phyloP scores from a whole-genome alignment of 2,797 vertebrate genomes.

The Eospalax fontanierii region DNA sequence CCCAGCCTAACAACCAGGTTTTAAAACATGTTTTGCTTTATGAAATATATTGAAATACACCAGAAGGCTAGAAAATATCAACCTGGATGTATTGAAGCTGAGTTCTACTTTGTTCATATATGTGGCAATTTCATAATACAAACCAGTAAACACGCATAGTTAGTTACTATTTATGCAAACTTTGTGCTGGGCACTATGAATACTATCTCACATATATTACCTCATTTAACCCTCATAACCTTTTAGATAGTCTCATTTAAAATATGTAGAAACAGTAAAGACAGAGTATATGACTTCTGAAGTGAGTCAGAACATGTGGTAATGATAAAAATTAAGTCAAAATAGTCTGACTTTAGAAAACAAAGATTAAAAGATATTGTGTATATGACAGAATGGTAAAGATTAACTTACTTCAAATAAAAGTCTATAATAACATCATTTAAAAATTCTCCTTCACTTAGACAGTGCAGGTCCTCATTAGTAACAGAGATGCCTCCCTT shows the following conservation, averaged over 20 bases:
- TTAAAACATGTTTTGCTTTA: slow-evolving; percentile 10
- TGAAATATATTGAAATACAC: slow-evolving; percentile 51
- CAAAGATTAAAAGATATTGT: neutral
- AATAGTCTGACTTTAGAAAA: slow-evolving; percentile 53
- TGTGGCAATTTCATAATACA: slow-evolving; percentile 18
- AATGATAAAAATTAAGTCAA: slow-evolving; percentile 57
- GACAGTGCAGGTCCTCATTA: slow-evolving; percentile 99
- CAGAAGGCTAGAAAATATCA: slow-evolving; percentile 53
- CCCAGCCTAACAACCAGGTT: too few relatives aligned
- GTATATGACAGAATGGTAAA: neutral
- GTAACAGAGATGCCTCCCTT: slow-evolving; percentile 98
- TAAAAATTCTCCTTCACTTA: slow-evolving; percentile 98
- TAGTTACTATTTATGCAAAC: slow-evolving; percentile 6
- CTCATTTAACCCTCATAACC: slow-evolving; percentile 38
- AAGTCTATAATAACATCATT: slow-evolving; percentile 99
- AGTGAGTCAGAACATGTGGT: neutral
- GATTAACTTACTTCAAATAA: slow-evolving; percentile 97
- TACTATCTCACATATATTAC: neutral
- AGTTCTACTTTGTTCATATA: slow-evolving; percentile 32
- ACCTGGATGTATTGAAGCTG: neutral
- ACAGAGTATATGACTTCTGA: slow-evolving; percentile 43
- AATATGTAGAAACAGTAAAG: slow-evolving; percentile 32
- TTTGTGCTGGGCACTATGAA: neutral
- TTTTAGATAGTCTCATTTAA: slow-evolving; percentile 51
- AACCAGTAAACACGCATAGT: slow-evolving; percentile 18